phyloP scores from a whole-genome alignment of 2,113 vertebrate genomes.

The Dipodomys merriami region DNA sequence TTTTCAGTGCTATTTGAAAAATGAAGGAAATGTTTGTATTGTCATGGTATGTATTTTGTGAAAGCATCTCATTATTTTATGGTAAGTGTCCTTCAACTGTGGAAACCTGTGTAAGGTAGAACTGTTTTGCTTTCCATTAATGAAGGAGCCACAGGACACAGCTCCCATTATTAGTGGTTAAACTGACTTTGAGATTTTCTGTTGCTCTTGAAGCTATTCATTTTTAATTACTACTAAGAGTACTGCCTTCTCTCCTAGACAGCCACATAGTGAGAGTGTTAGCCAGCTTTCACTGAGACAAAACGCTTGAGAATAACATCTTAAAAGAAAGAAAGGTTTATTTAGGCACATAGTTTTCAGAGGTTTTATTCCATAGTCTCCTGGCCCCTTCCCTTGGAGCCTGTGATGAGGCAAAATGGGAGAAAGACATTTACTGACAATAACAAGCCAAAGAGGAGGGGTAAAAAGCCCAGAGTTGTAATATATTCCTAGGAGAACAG shows the following conservation, averaged over 20 bases:
- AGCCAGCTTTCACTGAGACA: background rate
- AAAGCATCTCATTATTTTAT: constrained; percentile 64
- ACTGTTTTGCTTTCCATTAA: constrained; percentile 53
- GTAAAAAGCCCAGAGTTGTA: background rate
- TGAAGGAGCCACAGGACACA: background rate
- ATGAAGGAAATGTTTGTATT: constrained; percentile 64
- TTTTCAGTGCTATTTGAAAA: constrained; percentile 63
- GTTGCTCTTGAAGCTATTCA: constrained; percentile 23
- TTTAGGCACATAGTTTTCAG: background rate
- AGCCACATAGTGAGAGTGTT: background rate
- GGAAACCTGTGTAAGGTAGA: background rate
- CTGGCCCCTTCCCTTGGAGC: background rate
- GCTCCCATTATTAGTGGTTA: background rate
- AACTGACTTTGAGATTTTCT: constrained; percentile 57
- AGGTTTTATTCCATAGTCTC: background rate
- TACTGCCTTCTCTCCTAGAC: constrained; percentile 47
- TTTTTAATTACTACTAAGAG: constrained; percentile 44
- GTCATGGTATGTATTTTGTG: constrained; percentile 27
- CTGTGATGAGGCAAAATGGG: background rate
- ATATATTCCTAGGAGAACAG: background rate
- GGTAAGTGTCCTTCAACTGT: constrained; percentile 55
- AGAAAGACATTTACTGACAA: background rate
- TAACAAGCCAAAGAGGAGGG: background rate
- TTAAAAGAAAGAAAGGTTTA: background rate
- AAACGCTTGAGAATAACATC: background rate